Conservation (phyloP, 2,113 vertebrate species). For the Hippocampus guttulatus region DNA sequence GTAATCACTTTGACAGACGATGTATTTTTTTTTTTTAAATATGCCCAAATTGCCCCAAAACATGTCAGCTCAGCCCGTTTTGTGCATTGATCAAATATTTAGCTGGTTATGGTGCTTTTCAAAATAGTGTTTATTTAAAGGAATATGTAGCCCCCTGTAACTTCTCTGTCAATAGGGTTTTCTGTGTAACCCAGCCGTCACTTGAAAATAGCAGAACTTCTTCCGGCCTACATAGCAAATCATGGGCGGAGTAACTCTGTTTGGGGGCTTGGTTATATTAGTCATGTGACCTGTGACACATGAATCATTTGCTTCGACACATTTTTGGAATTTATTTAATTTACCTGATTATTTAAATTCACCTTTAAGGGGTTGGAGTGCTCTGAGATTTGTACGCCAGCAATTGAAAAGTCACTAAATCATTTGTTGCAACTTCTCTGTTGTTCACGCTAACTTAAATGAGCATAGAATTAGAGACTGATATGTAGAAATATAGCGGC, state of each 20-base stretch:
- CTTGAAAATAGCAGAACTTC: too few relatives aligned
- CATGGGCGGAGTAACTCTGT: neutral
- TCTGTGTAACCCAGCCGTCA: too few relatives aligned
- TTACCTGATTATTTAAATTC: neutral
- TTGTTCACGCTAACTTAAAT: slow-evolving; percentile 29
- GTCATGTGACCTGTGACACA: neutral
- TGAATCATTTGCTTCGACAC: neutral
- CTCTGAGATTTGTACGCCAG: too few relatives aligned
- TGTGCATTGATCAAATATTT: neutral
- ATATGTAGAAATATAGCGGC: slow-evolving; percentile 18
- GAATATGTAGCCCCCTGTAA: too few relatives aligned
- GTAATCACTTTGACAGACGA: too few relatives aligned
- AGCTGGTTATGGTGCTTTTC: neutral
- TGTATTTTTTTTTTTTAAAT: too few relatives aligned
- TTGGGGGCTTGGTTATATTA: neutral
- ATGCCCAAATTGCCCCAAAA: too few relatives aligned
- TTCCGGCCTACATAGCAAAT: neutral
- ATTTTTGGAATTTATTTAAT: neutral
- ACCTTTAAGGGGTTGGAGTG: neutral
- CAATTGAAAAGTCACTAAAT: neutral
- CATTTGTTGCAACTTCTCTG: slow-evolving; percentile 9
- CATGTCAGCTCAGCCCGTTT: neutral
- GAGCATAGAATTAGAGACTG: slow-evolving; percentile 48
- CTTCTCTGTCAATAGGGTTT: too few relatives aligned
- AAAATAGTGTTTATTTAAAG: neutral